Percentiles rank a stretch among this genome's conserved stretches.
These are phyloP conservation scores for Periparus ater DNA, from an alignment of 2,797 vertebrate genomes.

Conservation along the genomic window DNA sequence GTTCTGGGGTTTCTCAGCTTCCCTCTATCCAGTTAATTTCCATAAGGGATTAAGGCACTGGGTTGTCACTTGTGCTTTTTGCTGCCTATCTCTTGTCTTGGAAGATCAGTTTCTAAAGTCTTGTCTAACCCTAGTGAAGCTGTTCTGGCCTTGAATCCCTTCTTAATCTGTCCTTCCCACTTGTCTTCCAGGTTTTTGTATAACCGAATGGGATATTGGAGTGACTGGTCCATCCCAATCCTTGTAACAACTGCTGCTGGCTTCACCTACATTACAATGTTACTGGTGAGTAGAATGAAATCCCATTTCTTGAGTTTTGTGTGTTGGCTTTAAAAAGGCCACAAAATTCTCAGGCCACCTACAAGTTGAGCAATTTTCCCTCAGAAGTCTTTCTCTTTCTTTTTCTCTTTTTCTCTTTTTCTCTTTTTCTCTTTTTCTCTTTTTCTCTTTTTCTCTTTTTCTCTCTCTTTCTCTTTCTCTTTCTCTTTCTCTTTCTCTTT, in stretches of 20 bases:
- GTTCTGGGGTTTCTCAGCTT: background rate
- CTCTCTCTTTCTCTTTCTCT: background rate
- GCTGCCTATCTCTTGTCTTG: background rate
- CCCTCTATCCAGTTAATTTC: background rate
- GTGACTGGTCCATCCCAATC: conserved; percentile 91
- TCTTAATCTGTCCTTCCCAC: background rate
- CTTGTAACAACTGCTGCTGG: conserved; percentile 86
- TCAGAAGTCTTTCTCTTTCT: background rate
- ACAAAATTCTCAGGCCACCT: background rate
- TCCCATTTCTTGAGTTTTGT: background rate
- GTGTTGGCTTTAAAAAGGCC: background rate
- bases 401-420: background rate
- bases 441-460: no score
- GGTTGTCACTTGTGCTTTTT: background rate
- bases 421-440: background rate
- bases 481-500: no score
- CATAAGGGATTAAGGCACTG: background rate
- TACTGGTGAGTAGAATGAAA: conserved; percentile 79
- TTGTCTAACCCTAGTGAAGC: background rate
- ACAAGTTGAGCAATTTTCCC: background rate
- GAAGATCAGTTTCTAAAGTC: background rate
- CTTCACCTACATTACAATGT: conserved; percentile 87
- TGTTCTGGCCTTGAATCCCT: background rate
- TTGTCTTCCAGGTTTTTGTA: conserved; percentile 88
- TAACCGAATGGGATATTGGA: conserved; percentile 91